phyloP scores from a whole-genome alignment of 2,888 invertebrate genomes.

The Ptilodon capucinus region DNA sequence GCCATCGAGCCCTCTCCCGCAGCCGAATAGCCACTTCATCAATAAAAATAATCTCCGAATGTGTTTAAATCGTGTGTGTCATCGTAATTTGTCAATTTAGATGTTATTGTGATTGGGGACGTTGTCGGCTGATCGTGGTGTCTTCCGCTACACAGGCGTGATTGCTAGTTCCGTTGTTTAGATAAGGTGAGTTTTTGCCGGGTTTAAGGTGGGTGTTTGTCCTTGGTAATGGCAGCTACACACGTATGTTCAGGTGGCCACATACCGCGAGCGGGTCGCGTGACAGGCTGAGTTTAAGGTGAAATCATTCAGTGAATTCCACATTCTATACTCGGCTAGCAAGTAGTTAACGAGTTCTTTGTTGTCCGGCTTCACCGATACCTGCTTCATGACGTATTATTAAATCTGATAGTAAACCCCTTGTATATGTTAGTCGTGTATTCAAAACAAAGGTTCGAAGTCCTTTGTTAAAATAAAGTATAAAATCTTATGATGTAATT shows the following conservation, averaged over 20 bases:
- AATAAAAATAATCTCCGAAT: slow-evolving; percentile 63
- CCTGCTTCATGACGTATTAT: too few species aligned
- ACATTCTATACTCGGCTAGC: slow-evolving; percentile 22
- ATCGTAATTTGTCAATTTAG: slow-evolving; percentile 65
- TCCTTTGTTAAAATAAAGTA: too few species aligned
- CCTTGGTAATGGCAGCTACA: slow-evolving; percentile 59
- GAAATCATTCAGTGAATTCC: slow-evolving; percentile 57
- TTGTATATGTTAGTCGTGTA: too few species aligned
- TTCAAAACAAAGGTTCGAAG: too few species aligned
- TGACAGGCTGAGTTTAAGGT: slow-evolving; percentile 38
- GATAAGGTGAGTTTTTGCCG: slow-evolving; percentile 67
- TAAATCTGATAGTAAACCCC: too few species aligned
- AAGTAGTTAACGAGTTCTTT: too few species aligned
- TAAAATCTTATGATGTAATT: too few species aligned
- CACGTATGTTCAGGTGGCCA: slow-evolving; percentile 35
- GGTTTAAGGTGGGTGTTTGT: slow-evolving; percentile 63
- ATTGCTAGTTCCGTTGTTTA: slow-evolving; percentile 58
- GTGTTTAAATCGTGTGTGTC: slow-evolving; percentile 48
- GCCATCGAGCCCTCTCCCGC: slow-evolving; percentile 59
- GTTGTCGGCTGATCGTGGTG: slow-evolving; percentile 56
- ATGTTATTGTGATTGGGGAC: slow-evolving; percentile 40
- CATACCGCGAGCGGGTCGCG: slow-evolving; percentile 53
- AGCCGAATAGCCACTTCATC: slow-evolving; percentile 63
- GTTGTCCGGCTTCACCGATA: too few species aligned
- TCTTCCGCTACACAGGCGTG: slow-evolving; percentile 67